Conservation (phyloP, 2,113 vertebrate genomes). For the Tringa solitaria region DNA sequence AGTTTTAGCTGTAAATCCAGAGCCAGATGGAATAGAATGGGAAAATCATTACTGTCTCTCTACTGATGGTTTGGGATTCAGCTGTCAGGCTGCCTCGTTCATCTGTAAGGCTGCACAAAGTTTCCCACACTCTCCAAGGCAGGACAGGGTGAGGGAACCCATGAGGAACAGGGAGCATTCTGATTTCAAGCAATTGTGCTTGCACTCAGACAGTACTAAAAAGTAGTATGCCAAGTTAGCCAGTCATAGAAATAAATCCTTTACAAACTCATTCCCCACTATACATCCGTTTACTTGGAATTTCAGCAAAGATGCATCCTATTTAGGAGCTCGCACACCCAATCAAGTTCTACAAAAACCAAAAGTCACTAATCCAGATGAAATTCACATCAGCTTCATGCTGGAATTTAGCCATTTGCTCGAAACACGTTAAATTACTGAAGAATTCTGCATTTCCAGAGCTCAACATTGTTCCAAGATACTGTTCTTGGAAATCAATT, state of each 20-base stretch:
- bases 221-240: neutral
- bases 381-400: neutral
- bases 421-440: neutral
- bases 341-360: neutral
- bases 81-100: neutral
- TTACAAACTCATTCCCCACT: neutral
- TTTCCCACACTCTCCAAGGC: neutral
- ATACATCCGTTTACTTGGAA: neutral
- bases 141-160: neutral
- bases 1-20: neutral
- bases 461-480: neutral
- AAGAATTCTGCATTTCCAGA: neutral
- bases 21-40: neutral
- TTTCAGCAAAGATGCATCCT: neutral
- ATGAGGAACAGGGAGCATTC: accelerated
- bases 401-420: neutral
- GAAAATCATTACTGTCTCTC: neutral
- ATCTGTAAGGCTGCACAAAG: neutral
- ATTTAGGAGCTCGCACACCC: neutral
- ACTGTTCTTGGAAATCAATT: neutral
- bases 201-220: neutral
- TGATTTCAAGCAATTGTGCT: neutral
- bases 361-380: neutral
- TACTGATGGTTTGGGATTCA: neutral
- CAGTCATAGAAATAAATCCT: neutral